Base-by-base conservation (phyloP, 1,140 invertebrate genomes). In the Ceratina calcarata region DNA sequence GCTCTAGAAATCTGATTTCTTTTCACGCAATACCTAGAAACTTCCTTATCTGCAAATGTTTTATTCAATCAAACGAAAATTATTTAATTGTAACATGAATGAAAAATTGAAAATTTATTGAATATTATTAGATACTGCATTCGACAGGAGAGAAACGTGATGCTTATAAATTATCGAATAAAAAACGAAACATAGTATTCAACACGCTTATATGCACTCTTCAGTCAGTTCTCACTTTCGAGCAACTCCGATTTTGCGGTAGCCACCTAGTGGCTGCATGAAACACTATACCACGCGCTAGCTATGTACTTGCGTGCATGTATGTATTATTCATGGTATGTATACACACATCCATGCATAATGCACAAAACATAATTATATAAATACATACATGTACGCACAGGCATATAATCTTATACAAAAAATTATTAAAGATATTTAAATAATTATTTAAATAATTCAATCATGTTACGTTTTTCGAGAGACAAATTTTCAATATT, bases 151-250 rank as follows among this genome's bases (percentile, higher is more conserved):
- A 45, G 7, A 45, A 45, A 45, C 10, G 7, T 45, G 10, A 6
- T 45, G 37, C 6, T 45, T 45, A 45, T 45, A 45, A 45, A 45
- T 45, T 10, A 45, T 45, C 10, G 10, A 8, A 3, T 45, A 45
- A 45, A 32, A 10, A 1, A n/a, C 1, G 13, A 68, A 0, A 0
- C 1, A 1, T 0, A 0, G 0, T 32, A 13, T 2, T 6, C 12
- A 10, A 0, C 2, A 3, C 2, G 18, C 3, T 22, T 77, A 83
- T 85, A 60, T 85, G 2, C 1, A 7, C 2, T 7, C 13, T 0
- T 6, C 0, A 1, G 8, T 0, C 1, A 2, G 53, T 27, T 60
- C 13, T 68, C 49, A 58, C 55, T 27, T 74, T 61, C 70, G 57
- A 78, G 84, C 45, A 65, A 78, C 3, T 45, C 0, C 0, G 0